phyloP scores from a whole-genome alignment of 2,888 invertebrate genomes.

The Napeogenes inachia region DNA sequence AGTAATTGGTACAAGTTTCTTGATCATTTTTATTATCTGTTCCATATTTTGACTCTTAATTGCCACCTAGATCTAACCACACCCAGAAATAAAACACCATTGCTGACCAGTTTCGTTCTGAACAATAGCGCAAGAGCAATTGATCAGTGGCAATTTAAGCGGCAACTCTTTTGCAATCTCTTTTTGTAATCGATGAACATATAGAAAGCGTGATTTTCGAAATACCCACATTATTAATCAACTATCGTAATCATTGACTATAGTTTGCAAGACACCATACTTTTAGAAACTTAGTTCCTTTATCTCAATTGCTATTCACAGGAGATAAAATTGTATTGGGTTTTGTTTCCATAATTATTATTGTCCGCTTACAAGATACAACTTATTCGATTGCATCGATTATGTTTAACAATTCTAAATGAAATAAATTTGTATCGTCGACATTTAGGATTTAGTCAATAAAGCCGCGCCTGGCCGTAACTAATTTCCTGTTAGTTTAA shows the following conservation, averaged over 20 bases:
- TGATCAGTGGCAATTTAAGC: slow-evolving; percentile 52
- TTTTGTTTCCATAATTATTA: slow-evolving; percentile 27
- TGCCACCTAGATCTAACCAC: slow-evolving; percentile 27
- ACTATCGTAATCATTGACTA: slow-evolving; percentile 31
- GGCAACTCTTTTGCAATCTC: slow-evolving; percentile 56
- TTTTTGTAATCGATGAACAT: slow-evolving; percentile 66
- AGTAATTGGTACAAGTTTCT: slow-evolving; percentile 1
- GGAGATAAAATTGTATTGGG: slow-evolving; percentile 16
- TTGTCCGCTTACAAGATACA: slow-evolving; percentile 22
- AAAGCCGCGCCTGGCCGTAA: slow-evolving; percentile 20
- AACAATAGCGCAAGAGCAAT: slow-evolving; percentile 55
- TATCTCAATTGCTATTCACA: slow-evolving; percentile 21
- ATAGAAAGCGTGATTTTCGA: slow-evolving; percentile 49
- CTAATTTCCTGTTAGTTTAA: slow-evolving; percentile 21
- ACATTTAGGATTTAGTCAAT: slow-evolving; percentile 21
- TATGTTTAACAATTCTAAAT: slow-evolving; percentile 23
- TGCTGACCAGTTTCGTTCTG: slow-evolving; percentile 58
- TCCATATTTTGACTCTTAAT: slow-evolving; percentile 11
- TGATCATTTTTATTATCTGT: slow-evolving; percentile 2
- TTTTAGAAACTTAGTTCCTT: slow-evolving; percentile 18
- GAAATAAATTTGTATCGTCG: slow-evolving; percentile 18
- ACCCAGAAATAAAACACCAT: slow-evolving; percentile 42
- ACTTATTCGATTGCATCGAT: slow-evolving; percentile 24
- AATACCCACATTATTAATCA: slow-evolving; percentile 50
- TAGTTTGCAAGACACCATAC: slow-evolving; percentile 25